phyloP scores from a whole-genome alignment of 2,113 vertebrate genomes.

The Notiomystis cincta region DNA sequence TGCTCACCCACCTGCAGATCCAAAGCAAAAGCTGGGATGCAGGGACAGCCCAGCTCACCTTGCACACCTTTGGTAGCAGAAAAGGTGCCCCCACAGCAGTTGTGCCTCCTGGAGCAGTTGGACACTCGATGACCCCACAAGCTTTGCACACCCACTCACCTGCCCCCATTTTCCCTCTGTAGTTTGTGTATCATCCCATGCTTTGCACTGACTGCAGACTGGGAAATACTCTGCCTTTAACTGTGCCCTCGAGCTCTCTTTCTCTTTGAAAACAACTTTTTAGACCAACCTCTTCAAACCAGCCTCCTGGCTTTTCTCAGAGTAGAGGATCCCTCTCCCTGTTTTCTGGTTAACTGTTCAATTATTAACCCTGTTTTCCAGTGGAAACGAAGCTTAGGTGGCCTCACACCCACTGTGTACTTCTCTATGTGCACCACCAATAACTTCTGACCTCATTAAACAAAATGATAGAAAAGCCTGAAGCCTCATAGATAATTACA shows the following conservation, averaged over 20 bases:
- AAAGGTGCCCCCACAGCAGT: not conserved
- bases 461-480: not conserved
- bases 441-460: conserved; percentile 23
- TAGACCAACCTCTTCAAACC: not conserved
- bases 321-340: not conserved
- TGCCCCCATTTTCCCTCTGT: not conserved
- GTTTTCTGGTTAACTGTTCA: not conserved
- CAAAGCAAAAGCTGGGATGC: not conserved
- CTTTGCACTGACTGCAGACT: not conserved
- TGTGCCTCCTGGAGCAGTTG: not conserved
- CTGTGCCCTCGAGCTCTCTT: not conserved
- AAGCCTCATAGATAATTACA: conserved; percentile 17
- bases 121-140: not conserved
- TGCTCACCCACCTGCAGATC: not conserved
- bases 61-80: not conserved
- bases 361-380: not conserved
- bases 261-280: not conserved
- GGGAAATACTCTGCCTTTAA: not conserved
- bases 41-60: not conserved
- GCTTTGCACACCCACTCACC: fast-evolving
- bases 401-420: not conserved
- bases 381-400: not conserved
- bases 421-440: not conserved
- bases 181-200: not conserved
- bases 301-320: not conserved